A percentile compares a stretch with the other conserved stretches of the same genome.
phyloP scores from a whole-genome alignment of 2,797 vertebrate species.

The Ptychadena robeensis region DNA sequence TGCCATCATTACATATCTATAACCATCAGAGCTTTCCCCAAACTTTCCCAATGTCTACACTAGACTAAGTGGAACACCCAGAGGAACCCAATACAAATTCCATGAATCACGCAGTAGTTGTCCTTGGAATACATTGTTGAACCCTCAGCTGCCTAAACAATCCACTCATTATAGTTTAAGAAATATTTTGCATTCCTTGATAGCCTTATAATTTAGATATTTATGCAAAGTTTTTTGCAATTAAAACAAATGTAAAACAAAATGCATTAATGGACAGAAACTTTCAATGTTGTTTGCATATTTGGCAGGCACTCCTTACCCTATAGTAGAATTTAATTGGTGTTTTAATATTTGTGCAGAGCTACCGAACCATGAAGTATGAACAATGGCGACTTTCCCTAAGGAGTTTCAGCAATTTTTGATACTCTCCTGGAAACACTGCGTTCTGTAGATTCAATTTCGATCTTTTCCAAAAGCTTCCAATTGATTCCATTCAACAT shows the following conservation, averaged over 20 bases:
- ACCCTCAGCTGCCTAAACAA: no score
- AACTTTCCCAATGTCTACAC: background rate
- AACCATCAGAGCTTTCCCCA: no score
- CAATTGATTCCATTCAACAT: slow-evolving; percentile 50
- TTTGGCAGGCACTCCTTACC: slow-evolving; percentile 21
- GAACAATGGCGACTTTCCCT: slow-evolving; percentile 43
- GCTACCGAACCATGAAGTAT: slow-evolving; percentile 37
- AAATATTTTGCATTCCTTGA: background rate
- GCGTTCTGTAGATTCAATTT: slow-evolving; percentile 47
- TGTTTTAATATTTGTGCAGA: slow-evolving; percentile 49
- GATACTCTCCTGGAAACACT: slow-evolving; percentile 34
- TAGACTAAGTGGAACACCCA: background rate
- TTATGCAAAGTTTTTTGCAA: background rate
- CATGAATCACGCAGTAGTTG: no score
- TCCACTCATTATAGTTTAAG: background rate
- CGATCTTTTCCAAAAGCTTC: slow-evolving; percentile 45
- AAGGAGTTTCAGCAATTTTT: slow-evolving; percentile 49
- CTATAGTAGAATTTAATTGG: slow-evolving; percentile 50
- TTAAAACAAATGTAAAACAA: background rate
- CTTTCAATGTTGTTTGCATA: slow-evolving; percentile 37
- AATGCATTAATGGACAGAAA: slow-evolving; percentile 24
- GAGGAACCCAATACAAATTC: background rate
- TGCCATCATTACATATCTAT: no score
- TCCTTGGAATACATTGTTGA: no score
- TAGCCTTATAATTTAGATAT: background rate